Percentiles rank a stretch among this genome's conserved stretches.
These are phyloP conservation scores for Drosophila lacteicornis DNA, from an alignment of 1,140 invertebrate species.

Conservation along the genomic window DNA sequence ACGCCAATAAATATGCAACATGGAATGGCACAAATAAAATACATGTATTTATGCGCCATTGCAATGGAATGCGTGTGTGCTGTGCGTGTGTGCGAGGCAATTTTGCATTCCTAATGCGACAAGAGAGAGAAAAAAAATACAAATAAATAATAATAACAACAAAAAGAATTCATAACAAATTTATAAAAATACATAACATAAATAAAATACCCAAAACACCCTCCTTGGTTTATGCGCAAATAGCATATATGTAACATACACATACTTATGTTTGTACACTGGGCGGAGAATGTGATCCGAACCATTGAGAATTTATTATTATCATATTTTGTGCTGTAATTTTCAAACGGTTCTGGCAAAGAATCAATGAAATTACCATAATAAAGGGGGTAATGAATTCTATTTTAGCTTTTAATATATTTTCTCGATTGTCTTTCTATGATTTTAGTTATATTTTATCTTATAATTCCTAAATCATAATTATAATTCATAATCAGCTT, in stretches of 20 bases:
- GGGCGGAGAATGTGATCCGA: too few species aligned
- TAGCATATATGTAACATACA: not conserved
- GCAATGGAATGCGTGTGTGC: constrained; percentile 7
- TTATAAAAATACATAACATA: constrained; percentile 67
- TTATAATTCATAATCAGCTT: too few species aligned
- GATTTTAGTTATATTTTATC: too few species aligned
- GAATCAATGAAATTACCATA: too few species aligned
- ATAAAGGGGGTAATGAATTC: too few species aligned
- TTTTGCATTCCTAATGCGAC: constrained; percentile 80
- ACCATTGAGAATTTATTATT: too few species aligned
- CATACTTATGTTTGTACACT: not conserved
- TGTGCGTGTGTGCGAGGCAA: constrained; percentile 49
- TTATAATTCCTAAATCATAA: too few species aligned
- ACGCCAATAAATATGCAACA: constrained; percentile 74
- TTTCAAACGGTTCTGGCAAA: not conserved
- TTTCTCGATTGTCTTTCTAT: too few species aligned
- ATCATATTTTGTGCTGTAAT: too few species aligned
- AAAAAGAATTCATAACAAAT: constrained; percentile 69
- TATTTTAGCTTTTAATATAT: too few species aligned
- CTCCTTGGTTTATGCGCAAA: not conserved
- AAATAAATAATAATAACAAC: constrained; percentile 1
- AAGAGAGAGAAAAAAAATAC: constrained; percentile 57
- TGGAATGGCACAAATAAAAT: constrained; percentile 42
- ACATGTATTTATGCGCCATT: constrained; percentile 26
- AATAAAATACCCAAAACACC: constrained; percentile 63